These are phyloP conservation scores for Sebastes schlegelii DNA, from an alignment of 2,113 vertebrate species.

Conservation along the genomic window DNA sequence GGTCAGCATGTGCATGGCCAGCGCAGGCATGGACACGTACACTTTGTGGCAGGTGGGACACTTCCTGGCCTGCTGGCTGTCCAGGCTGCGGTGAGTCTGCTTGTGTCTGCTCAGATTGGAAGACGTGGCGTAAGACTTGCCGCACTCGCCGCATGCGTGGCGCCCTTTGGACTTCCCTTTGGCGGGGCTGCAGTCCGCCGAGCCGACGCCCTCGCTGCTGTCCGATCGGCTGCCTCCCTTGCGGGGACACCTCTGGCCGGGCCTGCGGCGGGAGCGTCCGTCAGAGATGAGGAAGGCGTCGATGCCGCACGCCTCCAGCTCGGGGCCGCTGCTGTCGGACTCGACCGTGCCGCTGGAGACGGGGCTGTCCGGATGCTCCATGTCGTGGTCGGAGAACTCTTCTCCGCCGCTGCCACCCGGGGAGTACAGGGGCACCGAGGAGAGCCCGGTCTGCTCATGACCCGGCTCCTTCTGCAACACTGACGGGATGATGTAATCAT, in stretches of 20 bases:
- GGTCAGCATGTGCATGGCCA: constrained; percentile 94
- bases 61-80: constrained; percentile 81
- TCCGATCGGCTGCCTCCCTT: constrained; percentile 33
- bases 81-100: constrained; percentile 78
- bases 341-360: constrained; percentile 58
- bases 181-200: constrained; percentile 31
- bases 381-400: constrained; percentile 77
- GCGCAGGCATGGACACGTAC: constrained; percentile 93
- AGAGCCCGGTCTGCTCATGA: constrained; percentile 49
- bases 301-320: constrained; percentile 35
- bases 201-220: constrained; percentile 14
- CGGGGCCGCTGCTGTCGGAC: constrained; percentile 52
- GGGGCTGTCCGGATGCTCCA: constrained; percentile 72
- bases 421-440: constrained; percentile 60
- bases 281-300: constrained; percentile 64
- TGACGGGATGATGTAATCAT: constrained; percentile 75
- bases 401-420: constrained; percentile 64
- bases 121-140: constrained; percentile 75
- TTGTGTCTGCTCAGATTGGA: constrained; percentile 79
- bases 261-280: constrained; percentile 46
- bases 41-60: constrained; percentile 91
- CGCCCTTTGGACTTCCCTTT: constrained; percentile 60
- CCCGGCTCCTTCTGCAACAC: constrained; percentile 52
- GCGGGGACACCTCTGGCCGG: constrained; percentile 20
- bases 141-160: constrained; percentile 68